Base-by-base conservation (phyloP, 1,140 invertebrate species). In the Platyscapa corneri region DNA sequence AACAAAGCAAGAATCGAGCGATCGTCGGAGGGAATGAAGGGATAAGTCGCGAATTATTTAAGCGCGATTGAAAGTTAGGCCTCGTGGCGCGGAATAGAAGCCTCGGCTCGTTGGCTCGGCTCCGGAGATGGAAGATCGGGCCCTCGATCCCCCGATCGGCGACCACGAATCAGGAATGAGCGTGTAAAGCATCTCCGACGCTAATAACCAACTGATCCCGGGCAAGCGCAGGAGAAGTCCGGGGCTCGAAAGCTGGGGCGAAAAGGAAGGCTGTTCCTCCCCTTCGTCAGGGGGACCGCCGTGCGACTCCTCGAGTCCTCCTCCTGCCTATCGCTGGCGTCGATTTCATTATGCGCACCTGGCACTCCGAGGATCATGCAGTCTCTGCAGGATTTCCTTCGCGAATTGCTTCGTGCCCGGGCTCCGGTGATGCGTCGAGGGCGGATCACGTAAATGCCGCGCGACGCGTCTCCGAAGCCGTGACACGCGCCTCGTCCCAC, bases 271-370 rank as follows among this genome's bases (percentile, higher is more conserved):
- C 56, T 60, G 23, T 27, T 60, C 56, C 56, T 60, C 56, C 56
- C 27, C 23, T 27, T 10, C 56, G 56, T 60, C 56, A 60, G 1
- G 14, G 7, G 23, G 5, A 0, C 23, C 2, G 23, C 56, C 6
- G 2, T 7, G 2, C 6, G 8, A 53, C 8, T 53, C 49, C 49
- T 53, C 49, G 7, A 53, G 49, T 53, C 6, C 18, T 46, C 12
- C 42, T 12, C 16, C 16, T 10, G 18, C 16, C 8, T 14, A 14
- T 2, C 16, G 49, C 27, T 34, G 30, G 2, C 10, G 30, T 10
- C 76, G 32, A 64, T 82, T 39, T 82, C 65, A 70, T 82, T 67
- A 80, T 80, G 78, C 37, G 34, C 39, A 65, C 65, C 30, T 34
- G 30, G 14, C 32, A 30, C 65, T 34, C 32, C 30, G 10, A 67